Evolutionary conservation across 35 echinoderm and acorn worm species (phyloP).

Genomic region (Anneissia japonica): DNA sequence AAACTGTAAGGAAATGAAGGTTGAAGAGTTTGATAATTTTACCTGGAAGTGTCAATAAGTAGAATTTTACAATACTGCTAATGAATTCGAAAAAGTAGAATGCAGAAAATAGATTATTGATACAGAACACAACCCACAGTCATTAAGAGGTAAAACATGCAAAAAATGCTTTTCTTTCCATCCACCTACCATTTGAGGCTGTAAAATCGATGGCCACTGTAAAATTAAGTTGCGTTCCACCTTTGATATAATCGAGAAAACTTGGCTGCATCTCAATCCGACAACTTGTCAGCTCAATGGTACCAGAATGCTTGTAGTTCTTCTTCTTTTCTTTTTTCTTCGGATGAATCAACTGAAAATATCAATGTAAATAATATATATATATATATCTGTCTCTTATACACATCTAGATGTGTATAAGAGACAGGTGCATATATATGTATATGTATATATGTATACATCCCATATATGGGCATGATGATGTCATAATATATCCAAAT

Average conservation of each 20-base stretch:
- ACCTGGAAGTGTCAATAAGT: too few species aligned
- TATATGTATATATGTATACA: too few species aligned
- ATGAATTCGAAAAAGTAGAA: too few species aligned
- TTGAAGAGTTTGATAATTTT: too few species aligned
- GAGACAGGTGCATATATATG: too few species aligned
- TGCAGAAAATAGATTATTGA: not conserved
- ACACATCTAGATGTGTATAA: too few species aligned
- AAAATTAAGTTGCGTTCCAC: slow-evolving; percentile 90
- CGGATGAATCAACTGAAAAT: slow-evolving; percentile 71
- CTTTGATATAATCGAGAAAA: slow-evolving; percentile 86
- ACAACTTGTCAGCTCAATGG: slow-evolving; percentile 71
- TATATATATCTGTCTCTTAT: too few species aligned
- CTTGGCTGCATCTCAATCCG: slow-evolving; percentile 51
- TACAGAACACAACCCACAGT: slow-evolving; percentile 8
- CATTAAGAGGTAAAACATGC: not conserved
- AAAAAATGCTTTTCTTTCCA: not conserved
- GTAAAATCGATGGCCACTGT: slow-evolving; percentile 96
- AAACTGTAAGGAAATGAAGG: too few species aligned
- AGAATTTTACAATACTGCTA: too few species aligned
- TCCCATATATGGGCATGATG: too few species aligned
- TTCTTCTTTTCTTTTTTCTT: slow-evolving; percentile 98
- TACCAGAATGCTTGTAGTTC: slow-evolving; percentile 83
- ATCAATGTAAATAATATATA: too few species aligned
- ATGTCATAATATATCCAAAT: too few species aligned
- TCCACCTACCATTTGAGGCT: slow-evolving; percentile 93